Conservation (phyloP, 2,113 vertebrate species). For the Myiagra hebetior region DNA sequence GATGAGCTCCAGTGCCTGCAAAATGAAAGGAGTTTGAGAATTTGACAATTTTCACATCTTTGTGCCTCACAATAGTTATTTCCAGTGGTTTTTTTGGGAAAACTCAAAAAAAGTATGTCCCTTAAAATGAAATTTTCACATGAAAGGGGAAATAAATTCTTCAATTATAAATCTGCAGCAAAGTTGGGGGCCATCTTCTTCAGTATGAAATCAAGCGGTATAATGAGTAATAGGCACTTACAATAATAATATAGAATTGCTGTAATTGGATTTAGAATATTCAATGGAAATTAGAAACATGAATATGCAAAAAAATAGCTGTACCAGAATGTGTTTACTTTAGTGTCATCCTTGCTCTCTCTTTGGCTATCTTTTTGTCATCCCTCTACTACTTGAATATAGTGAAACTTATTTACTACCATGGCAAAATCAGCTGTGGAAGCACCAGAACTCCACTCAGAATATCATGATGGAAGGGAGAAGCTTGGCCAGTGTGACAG, state of each 20-base stretch:
- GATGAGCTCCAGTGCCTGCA: neutral
- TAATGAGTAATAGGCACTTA: neutral
- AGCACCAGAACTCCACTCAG: neutral
- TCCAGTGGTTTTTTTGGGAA: rapidly evolving
- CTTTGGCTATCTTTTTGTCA: neutral
- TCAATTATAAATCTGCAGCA: neutral
- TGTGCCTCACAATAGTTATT: neutral
- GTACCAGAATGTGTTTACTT: neutral
- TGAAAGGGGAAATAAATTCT: neutral
- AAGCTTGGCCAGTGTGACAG: neutral
- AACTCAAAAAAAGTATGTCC: neutral
- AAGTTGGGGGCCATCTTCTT: neutral
- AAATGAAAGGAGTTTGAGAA: neutral
- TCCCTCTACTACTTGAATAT: neutral
- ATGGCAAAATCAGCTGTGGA: neutral
- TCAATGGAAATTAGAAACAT: neutral
- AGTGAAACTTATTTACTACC: neutral
- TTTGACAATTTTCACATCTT: neutral
- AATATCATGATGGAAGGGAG: neutral
- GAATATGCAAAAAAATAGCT: neutral
- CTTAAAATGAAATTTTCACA: neutral
- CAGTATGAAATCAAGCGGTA: neutral
- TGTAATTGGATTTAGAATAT: neutral
- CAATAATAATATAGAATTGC: neutral
- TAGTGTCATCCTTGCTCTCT: neutral